These are phyloP conservation scores for Andrena minutula DNA, from an alignment of 2,888 invertebrate species.

Conservation along the genomic window DNA sequence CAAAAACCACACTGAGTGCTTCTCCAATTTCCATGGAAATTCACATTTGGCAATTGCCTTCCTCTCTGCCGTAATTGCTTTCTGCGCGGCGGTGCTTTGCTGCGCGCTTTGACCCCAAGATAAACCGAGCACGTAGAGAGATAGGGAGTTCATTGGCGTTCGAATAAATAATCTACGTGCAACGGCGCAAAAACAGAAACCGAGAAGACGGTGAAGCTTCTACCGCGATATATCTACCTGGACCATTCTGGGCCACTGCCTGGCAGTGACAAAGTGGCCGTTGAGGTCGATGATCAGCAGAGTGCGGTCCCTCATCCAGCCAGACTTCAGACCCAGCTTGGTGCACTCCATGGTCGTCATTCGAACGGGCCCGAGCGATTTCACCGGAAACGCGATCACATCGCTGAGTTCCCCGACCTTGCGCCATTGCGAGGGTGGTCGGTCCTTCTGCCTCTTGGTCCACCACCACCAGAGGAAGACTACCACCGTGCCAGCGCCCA, in stretches of 20 bases:
- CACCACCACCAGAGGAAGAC: constrained; percentile 77
- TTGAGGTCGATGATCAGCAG: constrained; percentile 87
- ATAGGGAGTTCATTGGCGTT: too few species aligned
- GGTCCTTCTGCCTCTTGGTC: constrained; percentile 72
- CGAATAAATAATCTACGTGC: too few species aligned
- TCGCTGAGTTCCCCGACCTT: constrained; percentile 87
- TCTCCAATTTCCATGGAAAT: background rate
- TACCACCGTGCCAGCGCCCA: constrained; percentile 78
- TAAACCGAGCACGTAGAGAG: background rate
- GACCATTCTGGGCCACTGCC: constrained; percentile 87
- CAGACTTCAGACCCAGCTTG: constrained; percentile 86
- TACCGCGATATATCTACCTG: constrained; percentile 74
- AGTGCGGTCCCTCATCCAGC: constrained; percentile 87
- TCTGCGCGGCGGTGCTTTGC: background rate
- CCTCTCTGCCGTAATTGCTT: background rate
- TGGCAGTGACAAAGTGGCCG: constrained; percentile 87
- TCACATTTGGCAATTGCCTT: background rate
- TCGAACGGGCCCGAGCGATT: constrained; percentile 87
- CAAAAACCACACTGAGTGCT: background rate
- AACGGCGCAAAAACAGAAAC: background rate
- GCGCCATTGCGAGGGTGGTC: constrained; percentile 86
- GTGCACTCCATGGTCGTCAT: constrained; percentile 86
- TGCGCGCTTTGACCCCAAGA: background rate
- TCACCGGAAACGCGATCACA: constrained; percentile 87
- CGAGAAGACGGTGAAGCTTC: background rate